Evolutionary conservation across 2,113 vertebrate genomes (phyloP).

Genomic region (Poeciliopsis prolifica): DNA sequence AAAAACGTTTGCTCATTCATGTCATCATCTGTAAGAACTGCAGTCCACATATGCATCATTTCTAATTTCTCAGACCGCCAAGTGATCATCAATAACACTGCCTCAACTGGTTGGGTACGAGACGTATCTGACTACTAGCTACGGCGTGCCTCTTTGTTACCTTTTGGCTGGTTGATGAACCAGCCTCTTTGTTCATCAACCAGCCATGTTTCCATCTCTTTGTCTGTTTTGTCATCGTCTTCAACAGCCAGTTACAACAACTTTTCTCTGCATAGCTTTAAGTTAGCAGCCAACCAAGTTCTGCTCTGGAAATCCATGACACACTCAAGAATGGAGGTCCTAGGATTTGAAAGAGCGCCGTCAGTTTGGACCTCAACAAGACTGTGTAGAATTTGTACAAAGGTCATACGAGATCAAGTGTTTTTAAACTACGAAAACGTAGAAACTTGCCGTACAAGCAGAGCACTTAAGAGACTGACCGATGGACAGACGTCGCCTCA

Average conservation of each 20-base stretch:
- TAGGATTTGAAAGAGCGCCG: slow-evolving; percentile 14
- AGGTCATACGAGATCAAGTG: slow-evolving; percentile 29
- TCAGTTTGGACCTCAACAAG: slow-evolving; percentile 33
- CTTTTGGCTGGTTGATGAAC: slow-evolving; percentile 11
- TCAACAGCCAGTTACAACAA: slow-evolving; percentile 62
- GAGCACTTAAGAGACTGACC: slow-evolving; percentile 44
- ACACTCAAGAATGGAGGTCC: slow-evolving; percentile 59
- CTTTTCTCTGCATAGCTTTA: slow-evolving; percentile 75
- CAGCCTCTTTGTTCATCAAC: slow-evolving; percentile 56
- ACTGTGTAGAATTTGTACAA: slow-evolving; percentile 46
- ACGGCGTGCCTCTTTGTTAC: slow-evolving; percentile 62
- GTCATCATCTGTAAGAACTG: slow-evolving; percentile 23
- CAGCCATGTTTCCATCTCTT: slow-evolving; percentile 53
- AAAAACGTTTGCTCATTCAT: slow-evolving; percentile 13
- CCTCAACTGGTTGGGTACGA: slow-evolving; percentile 59
- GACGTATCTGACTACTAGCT: slow-evolving; percentile 52
- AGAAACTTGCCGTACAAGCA: slow-evolving; percentile 24
- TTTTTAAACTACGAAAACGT: slow-evolving; percentile 38
- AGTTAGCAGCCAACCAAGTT: slow-evolving; percentile 58
- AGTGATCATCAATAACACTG: slow-evolving; percentile 63
- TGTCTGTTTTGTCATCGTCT: slow-evolving; percentile 54
- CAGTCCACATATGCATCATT: slow-evolving; percentile 17
- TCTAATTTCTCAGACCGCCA: slow-evolving; percentile 48
- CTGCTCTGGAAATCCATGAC: slow-evolving; percentile 44
- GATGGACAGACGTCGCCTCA: slow-evolving; percentile 53